A percentile compares a stretch with the other conserved stretches of the same genome.
phyloP scores from a whole-genome alignment of 2,888 invertebrate species.

The Chloroclysta siterata region DNA sequence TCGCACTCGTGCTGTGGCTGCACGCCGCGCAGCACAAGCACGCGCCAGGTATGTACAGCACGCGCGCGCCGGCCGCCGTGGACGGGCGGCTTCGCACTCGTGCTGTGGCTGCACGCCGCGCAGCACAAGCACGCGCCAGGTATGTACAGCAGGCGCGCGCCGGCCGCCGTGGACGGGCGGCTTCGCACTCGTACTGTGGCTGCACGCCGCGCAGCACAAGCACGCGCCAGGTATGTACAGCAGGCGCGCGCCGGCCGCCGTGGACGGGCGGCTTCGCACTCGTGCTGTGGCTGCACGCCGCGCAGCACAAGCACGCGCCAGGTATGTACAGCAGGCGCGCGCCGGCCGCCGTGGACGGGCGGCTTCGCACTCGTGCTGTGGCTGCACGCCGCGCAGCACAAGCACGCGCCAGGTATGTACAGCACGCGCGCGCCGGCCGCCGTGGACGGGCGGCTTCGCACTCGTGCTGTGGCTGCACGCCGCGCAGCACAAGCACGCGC shows the following conservation, averaged over 20 bases:
- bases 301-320: constrained; percentile 23
- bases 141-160: constrained; percentile 67
- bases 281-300: constrained; percentile 79
- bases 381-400: too few species aligned
- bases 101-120: constrained; percentile 80
- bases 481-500: too few species aligned
- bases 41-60: constrained; percentile 39
- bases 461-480: too few species aligned
- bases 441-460: too few species aligned
- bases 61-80: constrained; percentile 85
- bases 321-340: too few species aligned
- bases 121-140: constrained; percentile 22
- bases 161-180: constrained; percentile 77
- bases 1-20: constrained; percentile 85
- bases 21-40: constrained; percentile 49
- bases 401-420: too few species aligned
- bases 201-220: constrained; percentile 58
- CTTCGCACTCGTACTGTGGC: constrained; percentile 80
- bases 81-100: constrained; percentile 56
- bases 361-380: too few species aligned
- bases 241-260: constrained; percentile 85
- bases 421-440: too few species aligned
- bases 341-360: too few species aligned
- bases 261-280: constrained; percentile 54
- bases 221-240: constrained; percentile 28